A percentile compares a stretch with the other conserved stretches of the same genome.
Evolutionary conservation across 2,888 invertebrate species (phyloP).

Genomic region (Ormyrus thymus): DNA sequence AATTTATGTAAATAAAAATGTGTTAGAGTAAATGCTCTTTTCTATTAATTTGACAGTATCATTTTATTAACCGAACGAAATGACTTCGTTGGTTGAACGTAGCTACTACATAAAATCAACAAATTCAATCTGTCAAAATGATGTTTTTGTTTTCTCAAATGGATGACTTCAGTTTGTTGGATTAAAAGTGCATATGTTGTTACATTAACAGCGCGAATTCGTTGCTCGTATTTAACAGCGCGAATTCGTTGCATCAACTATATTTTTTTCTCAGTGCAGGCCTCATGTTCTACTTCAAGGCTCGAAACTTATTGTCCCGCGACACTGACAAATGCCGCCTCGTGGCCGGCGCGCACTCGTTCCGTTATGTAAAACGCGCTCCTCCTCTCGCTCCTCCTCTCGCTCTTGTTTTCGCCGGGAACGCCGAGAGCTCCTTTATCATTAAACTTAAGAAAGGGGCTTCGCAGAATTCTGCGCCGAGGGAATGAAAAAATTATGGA

Average conservation of each 20-base stretch:
- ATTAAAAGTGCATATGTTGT: not conserved
- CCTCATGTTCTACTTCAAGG: slow-evolving; percentile 23
- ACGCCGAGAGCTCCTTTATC: slow-evolving; percentile 4
- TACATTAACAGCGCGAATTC: not conserved
- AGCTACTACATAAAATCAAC: not conserved
- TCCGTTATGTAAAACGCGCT: slow-evolving; percentile 34
- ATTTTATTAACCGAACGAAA: not conserved
- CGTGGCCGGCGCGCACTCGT: slow-evolving; percentile 1
- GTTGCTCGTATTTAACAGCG: not conserved
- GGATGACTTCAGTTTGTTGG: not conserved
- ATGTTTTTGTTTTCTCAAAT: not conserved
- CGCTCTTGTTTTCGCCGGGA: slow-evolving; percentile 16
- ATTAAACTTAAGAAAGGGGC: slow-evolving; percentile 22
- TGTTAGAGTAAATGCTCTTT: not conserved
- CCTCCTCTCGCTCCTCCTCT: not conserved
- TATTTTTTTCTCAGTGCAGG: not conserved
- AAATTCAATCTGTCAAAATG: not conserved
- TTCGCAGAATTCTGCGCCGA: slow-evolving; percentile 9
- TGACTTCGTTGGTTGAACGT: not conserved
- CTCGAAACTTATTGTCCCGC: slow-evolving; percentile 33
- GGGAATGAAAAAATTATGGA: not conserved
- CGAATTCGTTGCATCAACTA: not conserved
- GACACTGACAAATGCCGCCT: slow-evolving; percentile 25
- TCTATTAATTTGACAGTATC: not conserved
- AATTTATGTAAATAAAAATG: not conserved